Base-by-base conservation (phyloP, 2,113 vertebrate genomes). In the Pleuronectes platessa region DNA sequence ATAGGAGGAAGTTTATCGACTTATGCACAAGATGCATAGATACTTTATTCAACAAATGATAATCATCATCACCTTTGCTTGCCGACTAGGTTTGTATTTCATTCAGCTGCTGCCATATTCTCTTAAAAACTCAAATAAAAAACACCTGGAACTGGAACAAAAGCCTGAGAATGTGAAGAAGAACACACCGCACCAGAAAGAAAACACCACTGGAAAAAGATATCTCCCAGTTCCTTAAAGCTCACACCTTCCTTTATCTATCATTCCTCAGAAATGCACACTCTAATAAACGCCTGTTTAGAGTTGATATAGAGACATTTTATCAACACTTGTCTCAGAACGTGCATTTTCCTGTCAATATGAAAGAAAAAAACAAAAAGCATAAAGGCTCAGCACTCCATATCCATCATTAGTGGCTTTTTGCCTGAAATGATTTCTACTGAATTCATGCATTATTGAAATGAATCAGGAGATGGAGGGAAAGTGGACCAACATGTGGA, bases 371-470 rank as follows among this genome's bases (percentile, higher is more conserved):
- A 24, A 24, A 24, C 1, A 24, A 24, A 24, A 24, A 62, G 71
- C 67, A 73, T 47, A 80, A 20, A 18, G 61, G 45, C 64, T 74
- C 51, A 66, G 74, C 78, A 79, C 75, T 85, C 71, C 7, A 56
- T 71, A 56, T 71, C 49, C 65, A 80, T 90, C 88, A 91, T 84
- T 89, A 82, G 87, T 89, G 87, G 81, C 79, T 85, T 71, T 92
- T 85, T 86, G 73, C 65, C 63, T 61, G 12, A 86, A 87, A 88
- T 85, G 74, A 86, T 83, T 87, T 83, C 61, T 66, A 45, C 68
- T 69, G 76, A 82, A 81, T 67, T 82, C 59, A 85, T 90, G 83
- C 89, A 90, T 91, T 88, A 93, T 88, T 91, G 79, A 90, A 86
- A 89, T 68, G 69, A 86, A 77, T 61, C 47, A 81, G 78, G 78